phyloP scores from a whole-genome alignment of 2,797 vertebrate genomes.

The Buphagus erythrorhynchus region DNA sequence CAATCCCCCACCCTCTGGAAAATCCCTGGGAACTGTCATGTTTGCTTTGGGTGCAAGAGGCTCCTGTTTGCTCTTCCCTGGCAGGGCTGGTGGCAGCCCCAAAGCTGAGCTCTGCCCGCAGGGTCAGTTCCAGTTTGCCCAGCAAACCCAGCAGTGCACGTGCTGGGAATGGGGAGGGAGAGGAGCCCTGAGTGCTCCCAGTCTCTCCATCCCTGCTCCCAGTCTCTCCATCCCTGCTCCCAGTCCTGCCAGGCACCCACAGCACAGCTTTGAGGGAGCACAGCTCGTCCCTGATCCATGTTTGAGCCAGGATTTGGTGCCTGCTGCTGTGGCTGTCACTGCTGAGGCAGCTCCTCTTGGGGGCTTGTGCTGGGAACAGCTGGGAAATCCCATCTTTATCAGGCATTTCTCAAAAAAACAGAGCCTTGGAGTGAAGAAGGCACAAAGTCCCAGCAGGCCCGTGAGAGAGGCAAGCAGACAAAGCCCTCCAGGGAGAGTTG shows the following conservation, averaged over 20 bases:
- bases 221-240: not conserved
- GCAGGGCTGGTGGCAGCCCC: not conserved
- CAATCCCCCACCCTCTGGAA: not conserved
- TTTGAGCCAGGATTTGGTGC: not conserved
- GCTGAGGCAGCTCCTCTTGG: not conserved
- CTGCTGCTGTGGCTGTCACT: not conserved
- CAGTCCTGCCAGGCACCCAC: not conserved
- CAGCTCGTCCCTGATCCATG: rapidly evolving
- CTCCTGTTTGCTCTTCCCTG: not conserved
- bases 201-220: not conserved
- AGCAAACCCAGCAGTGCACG: not conserved
- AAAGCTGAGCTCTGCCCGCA: not conserved
- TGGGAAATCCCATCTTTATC: not conserved
- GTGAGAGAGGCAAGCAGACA: not conserved
- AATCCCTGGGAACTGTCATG: not conserved
- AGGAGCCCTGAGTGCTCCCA: not conserved
- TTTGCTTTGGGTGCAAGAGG: not conserved
- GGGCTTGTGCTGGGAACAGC: not conserved
- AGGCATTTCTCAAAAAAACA: not conserved
- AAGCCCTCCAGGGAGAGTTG: rapidly evolving
- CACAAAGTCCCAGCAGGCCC: not conserved
- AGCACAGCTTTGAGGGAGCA: rapidly evolving
- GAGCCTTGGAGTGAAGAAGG: not conserved
- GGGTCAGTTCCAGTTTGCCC: not conserved
- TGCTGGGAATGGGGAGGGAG: not conserved